These are phyloP conservation scores for Zaprionus camerounensis DNA, from an alignment of 1,140 invertebrate species.

Conservation along the genomic window DNA sequence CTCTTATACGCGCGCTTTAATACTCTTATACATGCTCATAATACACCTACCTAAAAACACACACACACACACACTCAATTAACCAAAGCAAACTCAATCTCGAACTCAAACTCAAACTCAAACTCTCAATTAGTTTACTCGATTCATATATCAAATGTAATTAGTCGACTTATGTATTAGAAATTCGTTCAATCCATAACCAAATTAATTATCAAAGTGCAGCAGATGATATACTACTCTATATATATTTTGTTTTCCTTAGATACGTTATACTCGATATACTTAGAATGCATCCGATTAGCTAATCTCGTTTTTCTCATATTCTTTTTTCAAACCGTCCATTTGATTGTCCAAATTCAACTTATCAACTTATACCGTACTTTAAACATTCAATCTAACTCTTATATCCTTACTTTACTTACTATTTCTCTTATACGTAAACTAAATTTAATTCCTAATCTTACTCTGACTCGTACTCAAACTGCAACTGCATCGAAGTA, in stretches of 20 bases:
- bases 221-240: constrained; percentile 53
- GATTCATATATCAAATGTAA: constrained; percentile 47
- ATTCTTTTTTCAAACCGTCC: constrained; percentile 34
- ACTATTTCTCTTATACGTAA: constrained; percentile 15
- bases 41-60: constrained; percentile 24
- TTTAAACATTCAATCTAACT: constrained; percentile 10
- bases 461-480: neutral
- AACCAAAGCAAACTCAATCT: constrained; percentile 22
- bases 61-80: constrained; percentile 16
- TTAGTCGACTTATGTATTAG: constrained; percentile 53
- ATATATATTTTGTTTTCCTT: constrained; percentile 46
- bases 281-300: constrained; percentile 59
- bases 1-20: constrained; percentile 39
- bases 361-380: neutral
- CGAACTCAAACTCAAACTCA: constrained; percentile 37
- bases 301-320: constrained; percentile 42
- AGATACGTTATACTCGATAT: constrained; percentile 36
- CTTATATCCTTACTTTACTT: constrained; percentile 24
- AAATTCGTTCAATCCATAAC: constrained; percentile 32
- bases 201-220: constrained; percentile 38
- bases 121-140: constrained; percentile 31
- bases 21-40: constrained; percentile 49
- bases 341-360: neutral
- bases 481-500: constrained; percentile 35
- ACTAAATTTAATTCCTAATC: neutral